Percentiles rank a stretch among this genome's conserved stretches.
Conservation (phyloP, 2,797 vertebrate genomes). For the Macropus fuliginosus region DNA sequence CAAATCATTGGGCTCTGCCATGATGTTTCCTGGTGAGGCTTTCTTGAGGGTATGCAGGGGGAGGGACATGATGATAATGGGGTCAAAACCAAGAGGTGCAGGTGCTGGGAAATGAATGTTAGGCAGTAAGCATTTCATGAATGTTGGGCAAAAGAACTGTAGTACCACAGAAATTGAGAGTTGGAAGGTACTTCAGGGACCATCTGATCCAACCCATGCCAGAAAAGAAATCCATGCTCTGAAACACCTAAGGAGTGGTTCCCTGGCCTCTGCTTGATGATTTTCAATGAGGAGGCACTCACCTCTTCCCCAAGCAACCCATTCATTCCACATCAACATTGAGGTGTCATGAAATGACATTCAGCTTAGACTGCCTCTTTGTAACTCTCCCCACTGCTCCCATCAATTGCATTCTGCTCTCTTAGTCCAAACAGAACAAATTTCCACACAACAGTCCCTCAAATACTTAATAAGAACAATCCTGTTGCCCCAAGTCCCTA, state of each 20-base stretch:
- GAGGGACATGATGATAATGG: not conserved
- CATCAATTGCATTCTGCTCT: not conserved
- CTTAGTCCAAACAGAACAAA: not conserved
- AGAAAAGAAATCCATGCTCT: not conserved
- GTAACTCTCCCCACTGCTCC: not conserved
- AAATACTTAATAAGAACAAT: not conserved
- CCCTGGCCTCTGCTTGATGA: not conserved
- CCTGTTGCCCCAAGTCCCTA: not conserved
- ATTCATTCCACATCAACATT: not conserved
- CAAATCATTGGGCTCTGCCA: not conserved
- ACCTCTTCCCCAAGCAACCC: not conserved
- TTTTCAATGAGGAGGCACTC: not conserved
- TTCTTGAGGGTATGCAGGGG: not conserved
- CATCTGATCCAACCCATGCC: not conserved
- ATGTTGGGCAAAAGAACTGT: not conserved
- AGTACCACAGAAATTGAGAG: not conserved
- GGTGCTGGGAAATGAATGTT: not conserved
- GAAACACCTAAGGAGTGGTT: not conserved
- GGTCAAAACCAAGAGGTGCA: not conserved
- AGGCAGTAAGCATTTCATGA: not conserved
- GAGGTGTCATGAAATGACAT: not conserved
- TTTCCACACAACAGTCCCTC: not conserved
- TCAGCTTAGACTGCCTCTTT: not conserved
- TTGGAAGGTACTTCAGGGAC: not conserved
- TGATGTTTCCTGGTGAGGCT: not conserved